Percentiles rank a stretch among this genome's conserved stretches.
phyloP scores from a whole-genome alignment of 2,797 vertebrate species.

The Onychomys torridus region DNA sequence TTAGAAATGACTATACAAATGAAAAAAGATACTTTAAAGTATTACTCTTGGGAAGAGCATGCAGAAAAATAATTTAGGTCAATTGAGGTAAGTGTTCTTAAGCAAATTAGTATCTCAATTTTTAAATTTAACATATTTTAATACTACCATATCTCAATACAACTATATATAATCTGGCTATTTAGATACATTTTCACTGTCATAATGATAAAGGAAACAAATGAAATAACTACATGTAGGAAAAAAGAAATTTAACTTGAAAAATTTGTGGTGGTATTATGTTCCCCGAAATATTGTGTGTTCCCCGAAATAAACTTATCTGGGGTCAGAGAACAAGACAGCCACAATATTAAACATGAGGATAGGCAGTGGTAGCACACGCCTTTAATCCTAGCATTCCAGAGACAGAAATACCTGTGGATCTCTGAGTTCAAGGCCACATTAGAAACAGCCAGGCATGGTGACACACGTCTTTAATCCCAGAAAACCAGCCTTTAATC shows the following conservation, averaged over 20 bases:
- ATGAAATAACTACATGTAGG: constrained; percentile 18
- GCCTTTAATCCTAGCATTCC: too few relatives aligned
- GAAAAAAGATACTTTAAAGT: neutral
- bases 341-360: too few relatives aligned
- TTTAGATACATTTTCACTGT: constrained; percentile 1
- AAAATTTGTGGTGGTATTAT: too few relatives aligned
- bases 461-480: too few relatives aligned
- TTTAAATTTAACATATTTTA: constrained; percentile 42
- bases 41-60: neutral
- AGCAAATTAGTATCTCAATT: neutral
- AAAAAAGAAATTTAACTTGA: constrained; percentile 33
- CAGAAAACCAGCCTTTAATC: too few relatives aligned
- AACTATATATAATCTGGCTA: constrained; percentile 1
- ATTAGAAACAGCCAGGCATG: too few relatives aligned
- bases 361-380: too few relatives aligned
- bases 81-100: constrained; percentile 25
- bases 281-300: too few relatives aligned
- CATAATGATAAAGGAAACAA: constrained; percentile 34
- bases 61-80: neutral
- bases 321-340: too few relatives aligned
- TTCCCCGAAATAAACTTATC: too few relatives aligned
- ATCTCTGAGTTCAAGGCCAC: too few relatives aligned
- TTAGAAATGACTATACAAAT: neutral
- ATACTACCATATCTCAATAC: neutral
- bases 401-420: too few relatives aligned